These are phyloP conservation scores for Papilio demoleus DNA, from an alignment of 2,888 invertebrate genomes.

Conservation along the genomic window DNA sequence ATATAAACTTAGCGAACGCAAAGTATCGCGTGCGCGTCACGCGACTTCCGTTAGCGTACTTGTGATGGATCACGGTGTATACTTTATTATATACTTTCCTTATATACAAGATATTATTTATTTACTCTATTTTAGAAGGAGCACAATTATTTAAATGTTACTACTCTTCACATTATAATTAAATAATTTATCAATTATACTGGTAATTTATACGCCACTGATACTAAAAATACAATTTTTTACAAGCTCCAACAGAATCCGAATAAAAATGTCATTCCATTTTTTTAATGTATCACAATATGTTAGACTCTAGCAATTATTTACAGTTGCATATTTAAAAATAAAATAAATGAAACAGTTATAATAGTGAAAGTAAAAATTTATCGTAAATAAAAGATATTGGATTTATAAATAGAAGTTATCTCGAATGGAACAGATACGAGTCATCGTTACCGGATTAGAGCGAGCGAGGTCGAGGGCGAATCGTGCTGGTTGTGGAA, in stretches of 20 bases:
- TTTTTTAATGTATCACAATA: no score
- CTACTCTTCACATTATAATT: no score
- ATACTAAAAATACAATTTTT: no score
- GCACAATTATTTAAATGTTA: no score
- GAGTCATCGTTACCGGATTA: constrained; percentile 32
- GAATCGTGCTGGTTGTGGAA: constrained; percentile 38
- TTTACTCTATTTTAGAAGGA: no score
- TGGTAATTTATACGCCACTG: no score
- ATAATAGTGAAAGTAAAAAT: not conserved
- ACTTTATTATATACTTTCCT: not conserved
- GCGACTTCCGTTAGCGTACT: constrained; percentile 55
- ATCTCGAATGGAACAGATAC: constrained; percentile 21
- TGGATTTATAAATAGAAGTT: constrained; percentile 25
- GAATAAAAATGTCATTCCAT: no score
- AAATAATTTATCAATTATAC: no score
- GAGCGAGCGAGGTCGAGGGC: constrained; percentile 29
- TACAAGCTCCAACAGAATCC: no score
- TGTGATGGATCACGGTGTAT: constrained; percentile 50
- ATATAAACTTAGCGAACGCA: constrained; percentile 30
- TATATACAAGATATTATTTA: constrained; percentile 1
- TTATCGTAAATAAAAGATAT: constrained; percentile 3
- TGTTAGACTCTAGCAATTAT: no score
- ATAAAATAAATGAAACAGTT: no score
- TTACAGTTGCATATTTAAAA: no score
- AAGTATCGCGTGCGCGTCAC: constrained; percentile 47